A percentile compares a stretch with the other conserved stretches of the same genome.
Conservation (phyloP, 2,888 invertebrate species). For the Temnothorax rugatulus region DNA sequence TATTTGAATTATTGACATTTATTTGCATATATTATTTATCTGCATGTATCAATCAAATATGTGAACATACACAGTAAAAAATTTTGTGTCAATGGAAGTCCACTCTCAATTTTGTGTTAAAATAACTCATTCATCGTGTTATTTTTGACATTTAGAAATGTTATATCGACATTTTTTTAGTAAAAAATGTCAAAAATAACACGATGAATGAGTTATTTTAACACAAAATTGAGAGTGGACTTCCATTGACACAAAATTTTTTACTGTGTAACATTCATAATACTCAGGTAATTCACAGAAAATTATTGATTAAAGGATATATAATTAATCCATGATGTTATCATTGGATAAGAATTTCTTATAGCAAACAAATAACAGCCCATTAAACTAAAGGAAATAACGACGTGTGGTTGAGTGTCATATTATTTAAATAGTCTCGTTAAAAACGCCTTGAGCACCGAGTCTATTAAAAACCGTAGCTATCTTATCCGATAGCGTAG, state of each 20-base stretch:
- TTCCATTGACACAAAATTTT: too few species aligned
- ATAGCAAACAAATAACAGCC: background rate
- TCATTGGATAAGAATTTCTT: background rate
- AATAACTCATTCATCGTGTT: too few species aligned
- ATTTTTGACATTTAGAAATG: too few species aligned
- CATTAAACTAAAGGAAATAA: slow-evolving; percentile 31
- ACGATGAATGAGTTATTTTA: too few species aligned
- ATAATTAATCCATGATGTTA: background rate
- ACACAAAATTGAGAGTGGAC: too few species aligned
- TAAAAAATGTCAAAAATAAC: too few species aligned
- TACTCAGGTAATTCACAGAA: background rate
- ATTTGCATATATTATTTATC: background rate
- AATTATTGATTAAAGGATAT: slow-evolving; percentile 11
- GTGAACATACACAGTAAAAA: too few species aligned
- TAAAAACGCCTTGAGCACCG: slow-evolving; percentile 42
- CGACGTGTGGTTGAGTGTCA: background rate
- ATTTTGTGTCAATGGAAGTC: too few species aligned
- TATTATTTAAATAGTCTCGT: slow-evolving; percentile 54
- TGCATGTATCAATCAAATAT: background rate
- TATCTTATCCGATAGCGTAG: slow-evolving; percentile 47
- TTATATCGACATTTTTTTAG: too few species aligned
- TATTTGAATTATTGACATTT: background rate
- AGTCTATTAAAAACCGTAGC: slow-evolving; percentile 59
- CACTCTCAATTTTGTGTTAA: too few species aligned
- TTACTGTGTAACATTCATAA: background rate